A percentile compares a stretch with the other conserved stretches of the same genome.
Evolutionary conservation across 2,888 invertebrate genomes (phyloP).

Genomic region (Norana najaformis): DNA sequence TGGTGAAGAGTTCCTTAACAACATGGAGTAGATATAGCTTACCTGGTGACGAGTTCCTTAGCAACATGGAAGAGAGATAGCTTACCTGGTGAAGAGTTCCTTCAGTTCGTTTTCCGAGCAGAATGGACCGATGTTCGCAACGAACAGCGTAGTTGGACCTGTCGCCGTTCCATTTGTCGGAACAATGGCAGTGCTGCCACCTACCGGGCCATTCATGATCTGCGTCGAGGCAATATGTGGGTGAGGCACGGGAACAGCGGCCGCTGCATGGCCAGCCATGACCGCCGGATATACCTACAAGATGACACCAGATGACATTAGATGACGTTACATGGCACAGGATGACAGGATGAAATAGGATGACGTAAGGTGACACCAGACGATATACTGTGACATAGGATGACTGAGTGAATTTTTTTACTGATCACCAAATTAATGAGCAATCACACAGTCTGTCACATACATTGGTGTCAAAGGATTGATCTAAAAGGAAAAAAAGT

Average conservation of each 20-base stretch:
- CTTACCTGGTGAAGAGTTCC: conserved; percentile 72
- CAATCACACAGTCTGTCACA: too few relatives aligned
- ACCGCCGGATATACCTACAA: background rate
- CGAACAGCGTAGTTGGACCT: conserved; percentile 77
- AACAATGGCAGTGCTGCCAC: background rate
- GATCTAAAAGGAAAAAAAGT: too few relatives aligned
- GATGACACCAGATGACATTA: background rate
- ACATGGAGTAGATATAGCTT: background rate
- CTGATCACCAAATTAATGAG: too few relatives aligned
- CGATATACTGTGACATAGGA: too few relatives aligned
- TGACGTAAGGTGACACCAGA: background rate
- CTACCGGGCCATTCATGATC: background rate
- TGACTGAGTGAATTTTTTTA: too few relatives aligned
- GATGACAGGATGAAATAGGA: background rate
- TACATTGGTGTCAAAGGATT: too few relatives aligned
- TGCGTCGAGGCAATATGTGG: conserved; percentile 15
- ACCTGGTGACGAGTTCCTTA: too few relatives aligned
- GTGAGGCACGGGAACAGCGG: conserved; percentile 17
- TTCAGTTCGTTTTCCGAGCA: conserved; percentile 97
- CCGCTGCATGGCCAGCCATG: conserved; percentile 3
- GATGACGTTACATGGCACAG: too few relatives aligned
- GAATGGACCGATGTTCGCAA: conserved; percentile 95
- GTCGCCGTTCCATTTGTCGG: background rate
- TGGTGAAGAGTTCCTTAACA: background rate
- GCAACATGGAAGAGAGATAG: too few relatives aligned